Evolutionary conservation across 2,797 vertebrate species (phyloP).

Genomic region (Sebastes kiyomatsui): DNA sequence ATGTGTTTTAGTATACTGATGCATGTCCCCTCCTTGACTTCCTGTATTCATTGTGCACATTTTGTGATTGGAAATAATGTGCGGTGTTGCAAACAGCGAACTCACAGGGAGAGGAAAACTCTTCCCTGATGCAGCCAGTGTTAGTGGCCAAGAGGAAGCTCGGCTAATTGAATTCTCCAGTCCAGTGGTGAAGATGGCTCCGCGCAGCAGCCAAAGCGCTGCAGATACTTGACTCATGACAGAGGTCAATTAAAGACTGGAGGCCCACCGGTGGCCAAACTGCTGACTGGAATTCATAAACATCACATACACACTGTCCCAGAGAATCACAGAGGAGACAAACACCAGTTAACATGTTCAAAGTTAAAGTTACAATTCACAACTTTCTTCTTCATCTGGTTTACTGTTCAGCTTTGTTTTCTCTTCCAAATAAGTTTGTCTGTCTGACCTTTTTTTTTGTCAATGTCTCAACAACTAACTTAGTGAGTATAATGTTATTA

Average conservation of each 20-base stretch:
- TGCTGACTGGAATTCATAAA: constrained; percentile 14
- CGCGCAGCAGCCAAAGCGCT: constrained; percentile 6
- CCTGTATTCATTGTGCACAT: constrained; percentile 38
- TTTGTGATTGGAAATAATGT: constrained; percentile 51
- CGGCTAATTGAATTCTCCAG: constrained; percentile 54
- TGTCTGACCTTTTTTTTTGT: background rate
- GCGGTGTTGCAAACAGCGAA: constrained; percentile 22
- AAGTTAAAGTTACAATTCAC: background rate
- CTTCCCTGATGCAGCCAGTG: constrained; percentile 7
- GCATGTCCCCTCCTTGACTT: constrained; percentile 17
- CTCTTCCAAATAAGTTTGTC: background rate
- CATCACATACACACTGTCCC: background rate
- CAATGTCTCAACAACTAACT: background rate
- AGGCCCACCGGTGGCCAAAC: background rate
- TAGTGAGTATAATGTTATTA: background rate
- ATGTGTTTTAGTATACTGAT: constrained; percentile 22
- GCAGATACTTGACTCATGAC: constrained; percentile 38
- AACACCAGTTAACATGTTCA: background rate
- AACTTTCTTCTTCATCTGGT: background rate
- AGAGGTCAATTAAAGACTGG: constrained; percentile 44
- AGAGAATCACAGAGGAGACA: background rate
- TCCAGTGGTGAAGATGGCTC: constrained; percentile 34
- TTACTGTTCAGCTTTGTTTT: background rate
- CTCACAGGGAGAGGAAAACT: constrained; percentile 14
- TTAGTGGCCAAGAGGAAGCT: constrained; percentile 19